phyloP scores from a whole-genome alignment of 2,113 vertebrate genomes.

The Carollia perspicillata region DNA sequence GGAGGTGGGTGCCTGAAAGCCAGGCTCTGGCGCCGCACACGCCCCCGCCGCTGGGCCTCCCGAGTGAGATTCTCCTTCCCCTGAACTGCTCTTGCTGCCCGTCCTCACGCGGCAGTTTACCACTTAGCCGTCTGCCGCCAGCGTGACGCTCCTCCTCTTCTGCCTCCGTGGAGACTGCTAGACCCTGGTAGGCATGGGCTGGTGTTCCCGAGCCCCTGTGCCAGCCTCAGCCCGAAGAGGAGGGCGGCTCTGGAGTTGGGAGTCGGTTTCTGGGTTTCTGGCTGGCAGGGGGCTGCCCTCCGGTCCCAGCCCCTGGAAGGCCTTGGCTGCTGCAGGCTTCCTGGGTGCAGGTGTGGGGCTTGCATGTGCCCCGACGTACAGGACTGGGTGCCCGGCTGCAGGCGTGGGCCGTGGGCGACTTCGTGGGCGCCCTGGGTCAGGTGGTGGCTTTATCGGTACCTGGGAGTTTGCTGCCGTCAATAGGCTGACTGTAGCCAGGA shows the following conservation, averaged over 20 bases:
- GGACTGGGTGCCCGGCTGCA: background rate
- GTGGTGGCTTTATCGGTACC: background rate
- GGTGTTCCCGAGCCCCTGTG: background rate
- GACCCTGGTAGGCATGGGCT: fast-evolving
- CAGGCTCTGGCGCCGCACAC: background rate
- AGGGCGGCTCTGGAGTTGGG: background rate
- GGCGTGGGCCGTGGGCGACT: fast-evolving
- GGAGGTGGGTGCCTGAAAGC: background rate
- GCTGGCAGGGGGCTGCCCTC: background rate
- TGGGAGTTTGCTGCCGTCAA: background rate
- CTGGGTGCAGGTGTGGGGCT: background rate
- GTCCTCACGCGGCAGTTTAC: background rate
- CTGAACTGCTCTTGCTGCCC: background rate
- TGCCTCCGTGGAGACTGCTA: fast-evolving
- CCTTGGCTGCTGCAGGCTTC: background rate
- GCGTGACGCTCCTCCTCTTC: fast-evolving
- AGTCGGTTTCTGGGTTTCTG: background rate
- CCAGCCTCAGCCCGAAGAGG: background rate
- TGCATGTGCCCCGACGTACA: fast-evolving
- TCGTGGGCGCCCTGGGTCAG: background rate
- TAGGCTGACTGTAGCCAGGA: background rate
- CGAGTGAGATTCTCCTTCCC: background rate
- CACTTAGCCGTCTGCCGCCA: background rate
- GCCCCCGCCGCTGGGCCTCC: conserved; percentile 19
- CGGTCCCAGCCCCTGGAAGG: background rate